Conservation (phyloP, 2,888 invertebrate species). For the Scaptomyza flava region DNA sequence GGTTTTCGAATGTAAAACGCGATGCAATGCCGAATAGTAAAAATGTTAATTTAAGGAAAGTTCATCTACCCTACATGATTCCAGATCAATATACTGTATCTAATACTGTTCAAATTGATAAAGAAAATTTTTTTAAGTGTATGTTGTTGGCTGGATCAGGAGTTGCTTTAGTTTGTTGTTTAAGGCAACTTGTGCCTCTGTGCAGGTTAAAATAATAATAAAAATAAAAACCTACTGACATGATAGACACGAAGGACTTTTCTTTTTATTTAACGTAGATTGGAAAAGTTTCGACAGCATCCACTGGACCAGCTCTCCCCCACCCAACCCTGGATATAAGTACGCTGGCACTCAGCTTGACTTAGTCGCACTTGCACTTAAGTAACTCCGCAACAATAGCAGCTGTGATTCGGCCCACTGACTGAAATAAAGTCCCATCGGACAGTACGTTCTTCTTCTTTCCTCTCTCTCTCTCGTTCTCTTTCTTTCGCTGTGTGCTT, state of each 20-base stretch:
- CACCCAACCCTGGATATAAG: not conserved
- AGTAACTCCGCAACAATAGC: conserved; percentile 58
- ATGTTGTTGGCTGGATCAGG: not conserved
- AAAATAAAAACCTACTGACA: conserved; percentile 77
- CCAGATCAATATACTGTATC: too few species aligned
- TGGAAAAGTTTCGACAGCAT: conserved; percentile 80
- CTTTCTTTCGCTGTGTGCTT: not conserved
- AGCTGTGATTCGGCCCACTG: conserved; percentile 55
- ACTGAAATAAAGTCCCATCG: conserved; percentile 27
- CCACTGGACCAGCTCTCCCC: conserved; percentile 38
- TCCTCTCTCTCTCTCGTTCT: not conserved
- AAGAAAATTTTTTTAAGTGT: not conserved
- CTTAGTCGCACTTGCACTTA: conserved; percentile 66
- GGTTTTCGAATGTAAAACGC: too few species aligned
- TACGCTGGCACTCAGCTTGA: conserved; percentile 28
- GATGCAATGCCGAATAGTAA: too few species aligned
- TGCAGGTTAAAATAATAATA: conserved; percentile 76
- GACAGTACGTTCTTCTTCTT: not conserved
- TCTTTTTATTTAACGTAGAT: conserved; percentile 81
- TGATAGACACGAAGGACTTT: conserved; percentile 80
- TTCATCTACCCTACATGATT: too few species aligned
- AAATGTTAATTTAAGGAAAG: too few species aligned
- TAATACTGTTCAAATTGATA: too few species aligned
- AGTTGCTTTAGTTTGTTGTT: conserved; percentile 50
- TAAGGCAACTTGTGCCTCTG: conserved; percentile 48